Evolutionary conservation across 23 tunicate species (phyloP).

Genomic region (Trididemnum miniatum): DNA sequence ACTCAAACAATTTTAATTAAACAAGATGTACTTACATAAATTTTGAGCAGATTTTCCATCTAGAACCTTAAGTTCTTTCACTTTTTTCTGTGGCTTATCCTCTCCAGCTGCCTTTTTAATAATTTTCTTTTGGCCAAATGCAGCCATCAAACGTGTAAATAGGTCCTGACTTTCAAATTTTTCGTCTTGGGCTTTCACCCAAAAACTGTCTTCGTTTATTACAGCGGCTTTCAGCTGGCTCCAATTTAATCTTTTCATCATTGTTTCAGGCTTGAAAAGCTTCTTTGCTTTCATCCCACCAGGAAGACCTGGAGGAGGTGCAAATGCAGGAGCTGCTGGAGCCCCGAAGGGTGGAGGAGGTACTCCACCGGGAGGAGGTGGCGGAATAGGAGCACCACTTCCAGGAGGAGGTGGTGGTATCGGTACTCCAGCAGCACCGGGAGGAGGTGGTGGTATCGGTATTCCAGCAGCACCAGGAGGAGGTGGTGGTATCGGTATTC

Average conservation of each 20-base stretch:
- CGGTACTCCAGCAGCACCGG: slow-evolving; percentile 36
- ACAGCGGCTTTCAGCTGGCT: slow-evolving; percentile 40
- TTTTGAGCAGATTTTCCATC: slow-evolving; percentile 89
- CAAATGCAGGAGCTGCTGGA: slow-evolving; percentile 38
- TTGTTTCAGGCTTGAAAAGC: slow-evolving; percentile 74
- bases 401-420: slow-evolving; percentile 45
- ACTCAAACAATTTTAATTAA: too few relatives aligned
- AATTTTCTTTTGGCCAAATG: slow-evolving; percentile 90
- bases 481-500: slow-evolving; percentile 23
- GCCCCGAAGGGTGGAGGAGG: slow-evolving; percentile 42
- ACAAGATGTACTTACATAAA: slow-evolving; percentile 68
- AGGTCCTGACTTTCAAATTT: slow-evolving; percentile 74
- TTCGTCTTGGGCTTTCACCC: slow-evolving; percentile 74
- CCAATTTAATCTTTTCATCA: slow-evolving; percentile 77
- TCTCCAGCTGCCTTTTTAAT: slow-evolving; percentile 31
- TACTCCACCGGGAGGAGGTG: slow-evolving; percentile 37
- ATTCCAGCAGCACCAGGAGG: slow-evolving; percentile 30
- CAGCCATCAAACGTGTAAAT: slow-evolving; percentile 68
- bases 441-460: slow-evolving; percentile 50
- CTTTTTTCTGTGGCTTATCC: slow-evolving; percentile 88
- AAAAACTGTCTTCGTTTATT: slow-evolving; percentile 56
- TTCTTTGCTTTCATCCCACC: slow-evolving; percentile 77
- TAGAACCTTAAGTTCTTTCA: slow-evolving; percentile 82
- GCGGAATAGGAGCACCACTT: slow-evolving; percentile 29
- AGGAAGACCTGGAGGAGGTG: slow-evolving; percentile 56